Conservation (phyloP, 2,888 invertebrate genomes). For the Caenorhabditis virilis region DNA sequence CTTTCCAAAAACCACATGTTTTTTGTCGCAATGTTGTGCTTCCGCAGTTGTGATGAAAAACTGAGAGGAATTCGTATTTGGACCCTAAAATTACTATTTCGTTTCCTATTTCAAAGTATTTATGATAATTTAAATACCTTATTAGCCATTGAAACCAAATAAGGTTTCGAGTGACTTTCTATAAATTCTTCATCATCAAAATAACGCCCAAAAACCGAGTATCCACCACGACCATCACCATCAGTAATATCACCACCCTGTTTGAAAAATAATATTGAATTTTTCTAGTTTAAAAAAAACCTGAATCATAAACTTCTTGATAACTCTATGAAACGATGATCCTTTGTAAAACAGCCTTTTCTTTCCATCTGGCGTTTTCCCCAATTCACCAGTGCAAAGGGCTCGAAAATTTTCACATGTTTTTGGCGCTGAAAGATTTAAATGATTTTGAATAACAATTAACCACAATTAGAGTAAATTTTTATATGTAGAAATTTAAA, state of each 20-base stretch:
- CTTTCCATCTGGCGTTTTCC: conserved; percentile 76
- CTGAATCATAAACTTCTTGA: conserved; percentile 71
- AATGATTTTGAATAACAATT: too few relatives aligned
- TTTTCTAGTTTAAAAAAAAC: conserved; percentile 51
- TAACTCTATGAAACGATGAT: conserved; percentile 37
- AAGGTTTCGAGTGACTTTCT: conserved; percentile 74
- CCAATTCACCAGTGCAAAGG: conserved; percentile 91
- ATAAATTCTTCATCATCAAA: conserved; percentile 95
- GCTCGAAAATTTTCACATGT: conserved; percentile 90
- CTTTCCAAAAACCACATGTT: conserved; percentile 95
- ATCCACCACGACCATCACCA: conserved; percentile 95
- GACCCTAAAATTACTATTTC: conserved; percentile 68
- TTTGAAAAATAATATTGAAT: conserved; percentile 23
- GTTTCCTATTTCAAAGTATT: not conserved
- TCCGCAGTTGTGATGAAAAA: conserved; percentile 73
- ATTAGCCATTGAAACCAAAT: conserved; percentile 97
- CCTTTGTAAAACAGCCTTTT: conserved; percentile 75
- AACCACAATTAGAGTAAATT: not conserved
- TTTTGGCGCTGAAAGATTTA: conserved; percentile 79
- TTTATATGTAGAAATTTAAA: too few relatives aligned
- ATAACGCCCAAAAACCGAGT: conserved; percentile 94
- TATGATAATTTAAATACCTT: too few relatives aligned
- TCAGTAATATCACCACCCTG: conserved; percentile 71
- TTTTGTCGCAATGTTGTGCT: conserved; percentile 74
- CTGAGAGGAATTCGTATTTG: conserved; percentile 94